Evolutionary conservation across 2,797 vertebrate species (phyloP).

Genomic region (Microctenopoma steveboyesi): DNA sequence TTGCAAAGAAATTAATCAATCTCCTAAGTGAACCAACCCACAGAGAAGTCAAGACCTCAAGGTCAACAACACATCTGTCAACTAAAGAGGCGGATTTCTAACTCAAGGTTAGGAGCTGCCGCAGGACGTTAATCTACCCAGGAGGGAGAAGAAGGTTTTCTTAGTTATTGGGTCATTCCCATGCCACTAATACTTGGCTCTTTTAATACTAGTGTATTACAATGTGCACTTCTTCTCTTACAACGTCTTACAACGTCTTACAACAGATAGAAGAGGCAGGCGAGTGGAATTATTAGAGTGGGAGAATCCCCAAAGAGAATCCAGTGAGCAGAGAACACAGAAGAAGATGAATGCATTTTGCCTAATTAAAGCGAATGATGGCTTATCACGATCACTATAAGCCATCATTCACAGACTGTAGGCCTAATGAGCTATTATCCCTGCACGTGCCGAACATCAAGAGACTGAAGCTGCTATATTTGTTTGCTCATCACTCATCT

Average conservation of each 20-base stretch:
- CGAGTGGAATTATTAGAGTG: slow-evolving; percentile 62
- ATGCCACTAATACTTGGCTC: slow-evolving; percentile 38
- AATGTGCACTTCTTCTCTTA: slow-evolving; percentile 71
- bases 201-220: slow-evolving; percentile 58
- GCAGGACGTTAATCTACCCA: neutral
- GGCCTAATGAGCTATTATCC: slow-evolving; percentile 67
- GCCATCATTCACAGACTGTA: slow-evolving; percentile 53
- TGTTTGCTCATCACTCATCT: slow-evolving; percentile 39
- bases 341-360: slow-evolving; percentile 69
- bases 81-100: neutral
- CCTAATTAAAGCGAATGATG: slow-evolving; percentile 75
- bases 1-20: neutral
- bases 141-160: neutral
- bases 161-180: slow-evolving; percentile 31
- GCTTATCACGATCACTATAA: slow-evolving; percentile 55
- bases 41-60: neutral
- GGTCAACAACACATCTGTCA: slow-evolving; percentile 6
- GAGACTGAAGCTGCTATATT: slow-evolving; percentile 24
- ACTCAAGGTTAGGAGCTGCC: neutral
- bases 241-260: slow-evolving; percentile 78
- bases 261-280: slow-evolving; percentile 64
- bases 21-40: neutral
- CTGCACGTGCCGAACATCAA: slow-evolving; percentile 43
- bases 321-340: slow-evolving; percentile 62
- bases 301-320: slow-evolving; percentile 70